phyloP scores from a whole-genome alignment of 1,140 invertebrate genomes.

The Calephelis nemesis region DNA sequence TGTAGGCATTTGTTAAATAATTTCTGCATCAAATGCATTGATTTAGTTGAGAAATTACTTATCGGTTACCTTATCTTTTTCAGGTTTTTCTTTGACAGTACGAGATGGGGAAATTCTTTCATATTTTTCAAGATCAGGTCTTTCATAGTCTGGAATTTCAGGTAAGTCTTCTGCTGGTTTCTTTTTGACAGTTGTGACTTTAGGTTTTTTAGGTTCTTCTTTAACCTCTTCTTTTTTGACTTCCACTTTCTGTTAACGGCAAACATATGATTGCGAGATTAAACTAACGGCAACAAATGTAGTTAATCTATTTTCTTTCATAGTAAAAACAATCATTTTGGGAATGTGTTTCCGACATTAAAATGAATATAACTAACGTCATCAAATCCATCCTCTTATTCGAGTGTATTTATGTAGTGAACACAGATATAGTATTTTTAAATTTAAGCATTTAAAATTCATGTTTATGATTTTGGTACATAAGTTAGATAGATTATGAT shows the following conservation, averaged over 20 bases:
- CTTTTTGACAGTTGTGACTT: slow-evolving; percentile 62
- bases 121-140: slow-evolving; percentile 80
- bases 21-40: background rate
- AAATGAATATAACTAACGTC: no score
- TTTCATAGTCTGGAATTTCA: slow-evolving; percentile 86
- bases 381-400: no score
- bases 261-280: background rate
- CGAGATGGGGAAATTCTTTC: slow-evolving; percentile 72
- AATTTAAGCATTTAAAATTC: no score
- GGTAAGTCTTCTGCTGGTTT: slow-evolving; percentile 82
- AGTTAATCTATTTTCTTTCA: no score
- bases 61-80: slow-evolving; percentile 58
- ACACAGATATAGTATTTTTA: no score
- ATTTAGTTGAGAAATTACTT: background rate
- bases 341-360: no score
- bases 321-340: no score
- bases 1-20: background rate
- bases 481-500: no score
- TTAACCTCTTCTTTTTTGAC: slow-evolving; percentile 65
- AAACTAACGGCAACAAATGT: no score
- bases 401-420: no score
- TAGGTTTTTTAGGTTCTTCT: slow-evolving; percentile 68
- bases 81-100: slow-evolving; percentile 63
- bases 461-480: no score
- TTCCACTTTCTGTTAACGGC: slow-evolving; percentile 66